Conservation (phyloP, 1,140 invertebrate species). For the Drosophila lini region DNA sequence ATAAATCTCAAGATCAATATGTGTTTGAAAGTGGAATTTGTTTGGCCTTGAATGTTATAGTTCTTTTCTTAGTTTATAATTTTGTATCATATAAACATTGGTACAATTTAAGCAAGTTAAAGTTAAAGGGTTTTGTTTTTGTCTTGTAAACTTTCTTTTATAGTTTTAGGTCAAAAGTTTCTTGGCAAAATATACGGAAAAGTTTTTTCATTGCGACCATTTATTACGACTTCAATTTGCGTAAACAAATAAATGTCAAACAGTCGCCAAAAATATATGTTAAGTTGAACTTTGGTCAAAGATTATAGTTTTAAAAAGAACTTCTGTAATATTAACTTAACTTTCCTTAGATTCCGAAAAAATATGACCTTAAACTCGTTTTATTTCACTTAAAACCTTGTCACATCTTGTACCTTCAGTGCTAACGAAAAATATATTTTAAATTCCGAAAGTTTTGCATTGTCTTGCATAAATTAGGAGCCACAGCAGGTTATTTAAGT, state of each 20-base stretch:
- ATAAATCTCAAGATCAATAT: slow-evolving; percentile 2
- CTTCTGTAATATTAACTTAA: not conserved
- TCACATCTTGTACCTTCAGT: not conserved
- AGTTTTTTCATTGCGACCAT: not conserved
- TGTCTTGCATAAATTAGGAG: slow-evolving; percentile 7
- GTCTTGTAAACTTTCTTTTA: slow-evolving; percentile 3
- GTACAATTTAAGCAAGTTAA: not conserved
- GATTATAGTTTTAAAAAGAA: not conserved
- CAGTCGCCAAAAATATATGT: not conserved
- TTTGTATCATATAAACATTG: not conserved
- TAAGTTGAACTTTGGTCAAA: not conserved
- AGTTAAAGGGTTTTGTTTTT: not conserved
- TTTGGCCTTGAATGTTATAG: not conserved
- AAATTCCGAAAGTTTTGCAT: not conserved
- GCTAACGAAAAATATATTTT: not conserved
- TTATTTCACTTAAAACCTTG: not conserved
- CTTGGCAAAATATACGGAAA: not conserved
- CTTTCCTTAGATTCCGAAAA: not conserved
- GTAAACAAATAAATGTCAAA: slow-evolving; percentile 21
- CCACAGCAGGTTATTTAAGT: slow-evolving; percentile 9
- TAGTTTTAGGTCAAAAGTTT: slow-evolving; percentile 11
- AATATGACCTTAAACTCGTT: not conserved
- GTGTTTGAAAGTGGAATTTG: not conserved
- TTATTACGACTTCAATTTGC: slow-evolving; percentile 2
- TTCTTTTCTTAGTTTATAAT: not conserved